Base-by-base conservation (phyloP, 2,888 invertebrate species). In the Lepidonotus clava region DNA sequence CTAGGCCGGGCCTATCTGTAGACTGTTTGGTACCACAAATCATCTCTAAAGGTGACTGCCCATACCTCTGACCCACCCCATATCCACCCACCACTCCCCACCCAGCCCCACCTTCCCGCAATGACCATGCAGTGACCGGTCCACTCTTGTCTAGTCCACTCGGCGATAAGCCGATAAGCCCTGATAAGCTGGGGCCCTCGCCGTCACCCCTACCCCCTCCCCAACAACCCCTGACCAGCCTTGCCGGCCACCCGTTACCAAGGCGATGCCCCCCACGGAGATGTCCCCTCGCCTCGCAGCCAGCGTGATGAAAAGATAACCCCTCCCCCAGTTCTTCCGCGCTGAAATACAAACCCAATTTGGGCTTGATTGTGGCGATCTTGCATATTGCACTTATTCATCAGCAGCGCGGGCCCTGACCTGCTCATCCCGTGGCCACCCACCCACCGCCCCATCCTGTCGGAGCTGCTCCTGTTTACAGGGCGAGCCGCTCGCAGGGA, bases 311-410 rank as follows among this genome's bases (percentile, higher is more conserved):
- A 61, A 61, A 61, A n/a, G 61, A 61, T 56, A 56, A 56, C 18
- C 14, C 71, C 71, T 6, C 2, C 4, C 21, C 38, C 38, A 36
- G 21, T 38, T 11, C 36, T 38, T 71, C n/a, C 71, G 14, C 36
- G 36, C 34, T 38, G 21, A 71, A 71, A 71, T 71, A 71, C 71
- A 71, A 71, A 71, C 71, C 71, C 24, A 71, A 71, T 71, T 71
- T 71, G 18, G 34, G 36, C 71, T 71, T 71, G 71, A 71, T 71
- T 71, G 71, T 71, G 71, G 71, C 36, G 71, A 71, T 67, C 71
- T 71, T 71, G 71, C 71, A 71, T 71, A 71, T 71, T 71, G 71
- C 71, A 36, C 71, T 71, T 71, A 34, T 71, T 71, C 36, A 71
- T 71, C 36, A 71, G 38, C n/a, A 38, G 34, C 6, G n/a, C n/a